Conservation (phyloP, 2,888 invertebrate species). For the Drosophila yooni region DNA sequence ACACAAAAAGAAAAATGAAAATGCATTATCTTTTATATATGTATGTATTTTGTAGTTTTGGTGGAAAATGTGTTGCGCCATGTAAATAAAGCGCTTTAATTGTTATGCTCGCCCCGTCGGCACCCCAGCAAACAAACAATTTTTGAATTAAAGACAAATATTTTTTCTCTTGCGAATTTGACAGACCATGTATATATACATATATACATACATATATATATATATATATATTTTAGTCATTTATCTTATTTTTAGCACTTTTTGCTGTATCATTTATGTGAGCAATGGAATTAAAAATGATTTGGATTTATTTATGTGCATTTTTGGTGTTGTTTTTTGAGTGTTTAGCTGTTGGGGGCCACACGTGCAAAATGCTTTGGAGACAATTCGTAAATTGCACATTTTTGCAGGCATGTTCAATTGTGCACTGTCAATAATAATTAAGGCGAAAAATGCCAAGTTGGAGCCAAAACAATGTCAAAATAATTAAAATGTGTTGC, state of each 20-base stretch:
- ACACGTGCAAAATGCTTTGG: conserved; percentile 45
- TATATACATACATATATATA: neutral
- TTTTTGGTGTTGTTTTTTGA: conserved; percentile 39
- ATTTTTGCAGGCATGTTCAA: conserved; percentile 40
- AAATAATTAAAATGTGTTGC: conserved; percentile 30
- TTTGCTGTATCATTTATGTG: neutral
- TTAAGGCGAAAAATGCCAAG: conserved; percentile 10
- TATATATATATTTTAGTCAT: neutral
- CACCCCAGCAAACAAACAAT: conserved; percentile 3
- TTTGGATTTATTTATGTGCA: conserved; percentile 43
- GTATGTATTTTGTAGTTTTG: conserved; percentile 11
- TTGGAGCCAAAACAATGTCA: conserved; percentile 24
- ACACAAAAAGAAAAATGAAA: neutral
- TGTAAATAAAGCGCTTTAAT: conserved; percentile 49
- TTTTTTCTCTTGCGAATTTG: conserved; percentile 27
- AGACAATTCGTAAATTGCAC: conserved; percentile 47
- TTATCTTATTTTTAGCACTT: neutral
- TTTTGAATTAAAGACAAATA: conserved; percentile 50
- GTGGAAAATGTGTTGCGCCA: conserved; percentile 25
- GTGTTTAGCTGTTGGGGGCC: conserved; percentile 40
- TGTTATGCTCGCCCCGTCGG: conserved; percentile 18
- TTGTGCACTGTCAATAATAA: conserved; percentile 36
- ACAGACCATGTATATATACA: conserved; percentile 20
- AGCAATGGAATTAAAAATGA: neutral
- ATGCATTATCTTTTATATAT: neutral